Percentiles rank a stretch among this genome's conserved stretches.
Conservation (phyloP, 2,797 vertebrate species). For the Cyclura pinguis region DNA sequence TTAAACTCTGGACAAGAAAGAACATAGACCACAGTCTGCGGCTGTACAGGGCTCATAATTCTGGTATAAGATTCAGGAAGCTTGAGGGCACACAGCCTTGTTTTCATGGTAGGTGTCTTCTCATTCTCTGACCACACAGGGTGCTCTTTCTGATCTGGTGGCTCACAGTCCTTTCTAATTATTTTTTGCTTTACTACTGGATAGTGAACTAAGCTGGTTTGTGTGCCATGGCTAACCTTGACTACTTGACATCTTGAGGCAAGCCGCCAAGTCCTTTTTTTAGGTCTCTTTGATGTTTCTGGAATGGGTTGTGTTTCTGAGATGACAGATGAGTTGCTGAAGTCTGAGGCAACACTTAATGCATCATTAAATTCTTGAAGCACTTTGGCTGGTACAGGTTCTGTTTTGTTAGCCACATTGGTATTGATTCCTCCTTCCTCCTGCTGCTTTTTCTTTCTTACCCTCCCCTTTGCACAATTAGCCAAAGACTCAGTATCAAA, state of each 20-base stretch:
- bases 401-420: conserved; percentile 38
- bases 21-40: conserved; percentile 87
- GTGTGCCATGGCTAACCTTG: conserved; percentile 90
- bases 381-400: conserved; percentile 53
- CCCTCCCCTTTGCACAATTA: conserved; percentile 73
- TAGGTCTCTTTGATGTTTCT: conserved; percentile 66
- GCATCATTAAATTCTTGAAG: conserved; percentile 74
- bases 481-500: conserved; percentile 87
- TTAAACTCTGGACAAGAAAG: conserved; percentile 85
- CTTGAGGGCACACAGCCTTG: conserved; percentile 78
- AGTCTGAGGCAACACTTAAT: conserved; percentile 66
- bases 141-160: conserved; percentile 58
- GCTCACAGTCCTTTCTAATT: conserved; percentile 65
- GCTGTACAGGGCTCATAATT: conserved; percentile 87
- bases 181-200: conserved; percentile 81
- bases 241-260: conserved; percentile 88
- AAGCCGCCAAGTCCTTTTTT: conserved; percentile 78
- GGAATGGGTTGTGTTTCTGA: conserved; percentile 60
- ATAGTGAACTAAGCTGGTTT: conserved; percentile 81
- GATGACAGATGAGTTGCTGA: conserved; percentile 63
- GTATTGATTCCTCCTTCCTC: conserved; percentile 61
- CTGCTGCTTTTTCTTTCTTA: conserved; percentile 67
- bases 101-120: conserved; percentile 82
- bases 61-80: conserved; percentile 83
- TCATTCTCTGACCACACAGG: conserved; percentile 71